These are phyloP conservation scores for Bedellia somnulentella DNA, from an alignment of 2,888 invertebrate species.

Conservation along the genomic window DNA sequence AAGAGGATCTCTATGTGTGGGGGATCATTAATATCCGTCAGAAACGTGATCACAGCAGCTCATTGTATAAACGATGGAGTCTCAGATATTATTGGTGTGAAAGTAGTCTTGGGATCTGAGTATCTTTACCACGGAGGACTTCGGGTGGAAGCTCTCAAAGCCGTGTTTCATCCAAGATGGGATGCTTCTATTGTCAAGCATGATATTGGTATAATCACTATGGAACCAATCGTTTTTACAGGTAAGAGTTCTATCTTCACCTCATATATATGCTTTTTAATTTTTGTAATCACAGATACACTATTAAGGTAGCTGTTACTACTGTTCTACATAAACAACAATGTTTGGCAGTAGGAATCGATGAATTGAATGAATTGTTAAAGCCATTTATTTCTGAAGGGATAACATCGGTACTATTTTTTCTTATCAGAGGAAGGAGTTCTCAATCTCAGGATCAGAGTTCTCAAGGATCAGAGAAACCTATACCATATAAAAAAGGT, in stretches of 20 bases:
- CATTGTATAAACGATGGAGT: slow-evolving; percentile 7
- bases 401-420: too few species aligned
- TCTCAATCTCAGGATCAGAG: too few species aligned
- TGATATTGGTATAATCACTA: slow-evolving; percentile 11
- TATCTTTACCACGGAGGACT: slow-evolving; percentile 8
- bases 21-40: slow-evolving; percentile 7
- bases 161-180: slow-evolving; percentile 11
- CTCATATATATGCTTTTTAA: too few species aligned
- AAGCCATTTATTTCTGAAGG: too few species aligned
- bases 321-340: too few species aligned
- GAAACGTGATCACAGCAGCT: slow-evolving; percentile 7
- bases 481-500: too few species aligned
- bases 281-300: too few species aligned
- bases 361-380: too few species aligned
- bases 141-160: slow-evolving; percentile 5
- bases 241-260: not conserved
- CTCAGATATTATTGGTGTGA: slow-evolving; percentile 4
- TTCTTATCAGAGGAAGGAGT: too few species aligned
- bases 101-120: slow-evolving; percentile 9
- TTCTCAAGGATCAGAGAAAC: too few species aligned
- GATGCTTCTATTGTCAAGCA: slow-evolving; percentile 22
- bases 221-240: not conserved
- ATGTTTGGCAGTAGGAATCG: too few species aligned
- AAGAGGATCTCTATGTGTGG: slow-evolving; percentile 8
- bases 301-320: too few species aligned